These are phyloP conservation scores for Pyrrhosoma nymphula DNA, from an alignment of 2,888 invertebrate genomes.

Conservation along the genomic window DNA sequence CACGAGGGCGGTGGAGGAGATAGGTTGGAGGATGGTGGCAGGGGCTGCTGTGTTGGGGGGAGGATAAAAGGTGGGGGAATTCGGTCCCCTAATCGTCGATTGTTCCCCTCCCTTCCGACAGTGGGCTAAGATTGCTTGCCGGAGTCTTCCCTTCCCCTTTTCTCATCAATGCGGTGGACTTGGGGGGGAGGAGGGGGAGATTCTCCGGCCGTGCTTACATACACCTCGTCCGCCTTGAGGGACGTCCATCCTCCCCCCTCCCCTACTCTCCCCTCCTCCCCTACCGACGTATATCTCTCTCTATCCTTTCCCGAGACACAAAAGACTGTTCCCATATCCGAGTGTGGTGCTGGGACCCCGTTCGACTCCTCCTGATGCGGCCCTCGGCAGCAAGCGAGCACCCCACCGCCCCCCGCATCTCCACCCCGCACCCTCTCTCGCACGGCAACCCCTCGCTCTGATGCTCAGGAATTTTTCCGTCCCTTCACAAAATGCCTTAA, in stretches of 20 bases:
- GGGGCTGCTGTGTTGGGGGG: background rate
- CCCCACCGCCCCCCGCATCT: no score
- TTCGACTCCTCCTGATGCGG: no score
- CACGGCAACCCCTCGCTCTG: background rate
- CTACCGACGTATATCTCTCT: background rate
- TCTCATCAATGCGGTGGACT: background rate
- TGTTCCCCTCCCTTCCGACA: constrained; percentile 44
- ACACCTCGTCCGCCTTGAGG: constrained; percentile 23
- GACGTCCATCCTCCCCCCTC: background rate
- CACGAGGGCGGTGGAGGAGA: background rate
- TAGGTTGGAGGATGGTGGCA: background rate
- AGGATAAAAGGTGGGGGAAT: background rate
- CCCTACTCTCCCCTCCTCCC: background rate
- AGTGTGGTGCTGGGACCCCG: no score
- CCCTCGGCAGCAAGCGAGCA: no score
- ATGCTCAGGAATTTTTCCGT: background rate
- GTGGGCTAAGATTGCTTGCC: constrained; percentile 26
- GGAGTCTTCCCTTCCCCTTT: constrained; percentile 16
- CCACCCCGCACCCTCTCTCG: background rate
- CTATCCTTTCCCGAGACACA: background rate
- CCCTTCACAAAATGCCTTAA: background rate
- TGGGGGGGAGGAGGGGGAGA: background rate
- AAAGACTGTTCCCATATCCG: no score
- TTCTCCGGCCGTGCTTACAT: background rate
- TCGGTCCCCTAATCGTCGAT: constrained; percentile 58